Base-by-base conservation (phyloP, 1,140 invertebrate genomes). In the Geopemphigus sp. region DNA sequence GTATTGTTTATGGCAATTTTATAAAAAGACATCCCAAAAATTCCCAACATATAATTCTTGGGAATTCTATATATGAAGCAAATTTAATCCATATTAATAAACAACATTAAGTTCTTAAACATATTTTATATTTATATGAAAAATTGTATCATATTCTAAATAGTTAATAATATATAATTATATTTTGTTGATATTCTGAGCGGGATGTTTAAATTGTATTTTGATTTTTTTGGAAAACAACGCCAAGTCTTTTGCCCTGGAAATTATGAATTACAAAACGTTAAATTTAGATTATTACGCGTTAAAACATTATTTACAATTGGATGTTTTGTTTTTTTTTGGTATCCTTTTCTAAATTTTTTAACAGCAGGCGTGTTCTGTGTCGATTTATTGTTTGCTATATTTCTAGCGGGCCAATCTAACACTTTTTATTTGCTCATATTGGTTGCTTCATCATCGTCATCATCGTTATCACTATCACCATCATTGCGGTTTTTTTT, bases 211-310 rank as follows among this genome's bases (percentile, higher is more conserved):
- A 12, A 26, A 26, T 54, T 72, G 50, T 11, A 17, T 63, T 61
- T 78, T 78, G 26, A 78, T 78, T 63, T 63, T 45, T 63, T 78
- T 78, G 10, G 74, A 78, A 78, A 78, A 78, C 12, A 47, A 47
- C 5, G 8, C 24, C 39, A 78, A 63, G 11, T 78, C 74, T 78
- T 78, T 78, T 19, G 57, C 74, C 45, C 74, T 78, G 24, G 22
- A 78, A 78, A 78, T 26, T 1, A 47, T 26, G 0, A 47, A 24
- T 39, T 22, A 63, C 3, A 63, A 1, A 50, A 17, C 10, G 61
- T 61, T 47, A 63, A 24, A 6, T 26, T 50, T 50, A 57, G 29
- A 2, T 17, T 57, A 24, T 19, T 10, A 63, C 11, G 19, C 24
- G 14, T 5, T 26, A 0, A 22, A 47, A 63, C 19, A 10, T 47